Evolutionary conservation across 37 sponge, comb jelly and placozoan genomes (phyloP), one percentile per base, ranked within the genome.

Genomic region (Amphimedon queenslandica): DNA sequence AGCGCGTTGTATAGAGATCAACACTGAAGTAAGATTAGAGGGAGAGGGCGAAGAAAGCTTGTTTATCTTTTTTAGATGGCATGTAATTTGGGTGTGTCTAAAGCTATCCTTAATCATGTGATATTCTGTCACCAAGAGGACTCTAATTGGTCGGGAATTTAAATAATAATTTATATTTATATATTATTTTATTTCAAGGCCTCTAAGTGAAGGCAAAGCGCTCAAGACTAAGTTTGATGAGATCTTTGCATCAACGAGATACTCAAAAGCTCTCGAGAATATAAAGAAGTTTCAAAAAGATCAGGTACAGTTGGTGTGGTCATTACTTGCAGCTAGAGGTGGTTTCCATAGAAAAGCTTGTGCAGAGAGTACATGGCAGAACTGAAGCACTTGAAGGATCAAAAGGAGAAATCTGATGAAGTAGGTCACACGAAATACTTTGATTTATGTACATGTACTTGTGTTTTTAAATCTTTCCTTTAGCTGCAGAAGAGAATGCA

Each of bases 51-150:
- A 47, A 18, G 13, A 47, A 18, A 47, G 13, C 8, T 47, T 8
- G 53, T 18, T 8, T 64, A 56, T 68, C 40, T 40, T 40, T 37
- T 37, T 28, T 40, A 94, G 88, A 98, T 98, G 99, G 58, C 87
- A 0, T 29, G 53, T 31, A 80, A 75, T 28, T 47, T 98, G 67
- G 99, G 99, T 25, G 99, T 98, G 36, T 90, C 93, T 28, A 89
- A 84, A 57, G 88, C 93, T 55, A 92, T 98, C 27, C 83, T 98
- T 40, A 92, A 76, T 63, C 77, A 89, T 43, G 99, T 98, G 57
- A 86, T 98, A 11, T 95, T 98, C 86, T 98, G 99, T 58, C 99
- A 98, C 57, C 99, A 98, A 57, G 99, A 98, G 72, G 99, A 98
- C 37, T 83, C 93, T 0, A 58, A 76, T n/a, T 98, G 99, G 97